Percentiles rank a stretch among this genome's conserved stretches.
These are phyloP conservation scores for Pammene aurita DNA, from an alignment of 2,888 invertebrate species.

Conservation along the genomic window DNA sequence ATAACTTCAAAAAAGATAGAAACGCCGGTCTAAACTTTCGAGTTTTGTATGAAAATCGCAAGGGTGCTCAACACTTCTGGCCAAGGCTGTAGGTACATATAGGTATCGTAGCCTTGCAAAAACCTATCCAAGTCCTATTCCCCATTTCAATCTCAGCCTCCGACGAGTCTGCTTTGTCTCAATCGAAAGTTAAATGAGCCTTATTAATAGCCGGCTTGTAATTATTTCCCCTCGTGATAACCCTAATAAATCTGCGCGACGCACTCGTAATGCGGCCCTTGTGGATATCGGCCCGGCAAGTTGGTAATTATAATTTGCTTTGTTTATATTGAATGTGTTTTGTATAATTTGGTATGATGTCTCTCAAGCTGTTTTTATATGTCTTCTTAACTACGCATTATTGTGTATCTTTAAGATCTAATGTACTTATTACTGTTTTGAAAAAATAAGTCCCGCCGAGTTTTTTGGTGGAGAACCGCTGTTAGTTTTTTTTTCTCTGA, in stretches of 20 bases:
- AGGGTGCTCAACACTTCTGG: too few relatives aligned
- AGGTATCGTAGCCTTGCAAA: background rate
- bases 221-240: constrained; percentile 54
- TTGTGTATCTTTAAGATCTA: too few relatives aligned
- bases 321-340: constrained; percentile 5
- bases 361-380: too few relatives aligned
- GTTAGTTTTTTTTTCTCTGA: too few relatives aligned
- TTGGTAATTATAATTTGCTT: constrained; percentile 21
- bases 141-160: background rate
- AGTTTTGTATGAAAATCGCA: too few relatives aligned
- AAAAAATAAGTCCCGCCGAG: too few relatives aligned
- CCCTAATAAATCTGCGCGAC: constrained; percentile 52
- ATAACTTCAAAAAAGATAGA: too few relatives aligned
- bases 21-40: too few relatives aligned
- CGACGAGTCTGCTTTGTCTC: constrained; percentile 30
- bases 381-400: too few relatives aligned
- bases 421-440: too few relatives aligned
- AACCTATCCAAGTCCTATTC: background rate
- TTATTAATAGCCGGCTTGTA: constrained; percentile 46
- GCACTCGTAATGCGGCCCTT: constrained; percentile 52
- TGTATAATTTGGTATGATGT: background rate
- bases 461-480: too few relatives aligned
- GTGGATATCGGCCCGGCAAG: constrained; percentile 42
- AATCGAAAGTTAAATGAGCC: constrained; percentile 40
- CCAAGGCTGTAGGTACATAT: too few relatives aligned